These are phyloP conservation scores for Sarcophaga subvicina DNA, from an alignment of 2,888 invertebrate species.

Conservation along the genomic window DNA sequence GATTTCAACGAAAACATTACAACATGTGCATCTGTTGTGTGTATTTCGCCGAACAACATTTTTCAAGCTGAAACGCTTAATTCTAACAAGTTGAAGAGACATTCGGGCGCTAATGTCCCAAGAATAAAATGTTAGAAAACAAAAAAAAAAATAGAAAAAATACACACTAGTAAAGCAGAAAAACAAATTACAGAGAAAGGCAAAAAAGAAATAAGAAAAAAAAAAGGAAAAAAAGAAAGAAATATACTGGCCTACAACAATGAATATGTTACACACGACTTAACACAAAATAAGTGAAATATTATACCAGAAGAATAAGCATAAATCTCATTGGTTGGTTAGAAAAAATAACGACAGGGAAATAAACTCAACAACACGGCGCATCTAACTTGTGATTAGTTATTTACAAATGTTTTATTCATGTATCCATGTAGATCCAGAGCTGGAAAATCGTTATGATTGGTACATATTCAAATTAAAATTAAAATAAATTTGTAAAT, in stretches of 20 bases:
- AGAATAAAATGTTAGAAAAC: constrained; percentile 28
- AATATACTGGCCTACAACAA: constrained; percentile 55
- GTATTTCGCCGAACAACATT: constrained; percentile 29
- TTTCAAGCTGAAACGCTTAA: not conserved
- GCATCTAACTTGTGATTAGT: constrained; percentile 63
- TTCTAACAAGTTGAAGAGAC: constrained; percentile 50
- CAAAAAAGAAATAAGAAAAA: not conserved
- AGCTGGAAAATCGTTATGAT: not conserved
- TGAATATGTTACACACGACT: constrained; percentile 61
- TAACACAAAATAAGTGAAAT: constrained; percentile 57
- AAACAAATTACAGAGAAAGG: not conserved
- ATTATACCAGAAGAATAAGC: constrained; percentile 54
- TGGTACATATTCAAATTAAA: not conserved
- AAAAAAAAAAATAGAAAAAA: not conserved
- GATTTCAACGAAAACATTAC: constrained; percentile 11
- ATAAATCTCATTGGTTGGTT: constrained; percentile 63
- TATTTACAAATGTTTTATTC: constrained; percentile 41
- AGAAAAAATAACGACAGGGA: constrained; percentile 38
- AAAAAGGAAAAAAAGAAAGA: not conserved
- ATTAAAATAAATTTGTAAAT: no score
- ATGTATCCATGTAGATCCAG: constrained; percentile 18
- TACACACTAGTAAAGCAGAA: no score
- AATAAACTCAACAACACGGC: constrained; percentile 57
- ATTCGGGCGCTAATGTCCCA: constrained; percentile 53
- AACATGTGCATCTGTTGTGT: constrained; percentile 21